Evolutionary conservation across 2,888 invertebrate species (phyloP).

Genomic region (Amblyjoppa fuscipennis): DNA sequence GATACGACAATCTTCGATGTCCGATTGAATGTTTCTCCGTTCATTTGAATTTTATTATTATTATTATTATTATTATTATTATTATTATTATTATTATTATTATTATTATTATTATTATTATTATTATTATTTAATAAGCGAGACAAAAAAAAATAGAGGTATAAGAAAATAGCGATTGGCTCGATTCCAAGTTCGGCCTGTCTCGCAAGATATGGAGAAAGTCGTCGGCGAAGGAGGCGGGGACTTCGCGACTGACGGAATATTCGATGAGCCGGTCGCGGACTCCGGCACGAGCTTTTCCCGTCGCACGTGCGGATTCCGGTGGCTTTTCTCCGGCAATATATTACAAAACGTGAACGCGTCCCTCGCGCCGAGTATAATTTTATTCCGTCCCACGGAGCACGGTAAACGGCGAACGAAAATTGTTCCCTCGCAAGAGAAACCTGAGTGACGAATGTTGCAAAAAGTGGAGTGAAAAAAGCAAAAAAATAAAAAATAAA

Average conservation of each 20-base stretch:
- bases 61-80: too few species aligned
- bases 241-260: not conserved
- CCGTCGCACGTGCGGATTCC: slow-evolving; percentile 35
- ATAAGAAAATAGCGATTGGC: slow-evolving; percentile 70
- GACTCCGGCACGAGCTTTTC: slow-evolving; percentile 44
- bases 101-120: too few species aligned
- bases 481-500: not conserved
- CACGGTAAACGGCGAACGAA: not conserved
- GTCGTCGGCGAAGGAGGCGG: slow-evolving; percentile 14
- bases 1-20: too few species aligned
- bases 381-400: not conserved
- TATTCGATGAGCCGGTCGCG: slow-evolving; percentile 22
- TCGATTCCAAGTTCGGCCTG: slow-evolving; percentile 66
- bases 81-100: too few species aligned
- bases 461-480: not conserved
- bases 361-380: not conserved
- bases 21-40: too few species aligned
- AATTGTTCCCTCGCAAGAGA: not conserved
- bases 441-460: not conserved
- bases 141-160: slow-evolving; percentile 28
- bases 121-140: not conserved
- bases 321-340: slow-evolving; percentile 8
- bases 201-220: slow-evolving; percentile 13
- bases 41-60: too few species aligned
- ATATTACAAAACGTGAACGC: slow-evolving; percentile 8